phyloP scores from a whole-genome alignment of 2,888 invertebrate genomes.

The Phorcus lineatus region DNA sequence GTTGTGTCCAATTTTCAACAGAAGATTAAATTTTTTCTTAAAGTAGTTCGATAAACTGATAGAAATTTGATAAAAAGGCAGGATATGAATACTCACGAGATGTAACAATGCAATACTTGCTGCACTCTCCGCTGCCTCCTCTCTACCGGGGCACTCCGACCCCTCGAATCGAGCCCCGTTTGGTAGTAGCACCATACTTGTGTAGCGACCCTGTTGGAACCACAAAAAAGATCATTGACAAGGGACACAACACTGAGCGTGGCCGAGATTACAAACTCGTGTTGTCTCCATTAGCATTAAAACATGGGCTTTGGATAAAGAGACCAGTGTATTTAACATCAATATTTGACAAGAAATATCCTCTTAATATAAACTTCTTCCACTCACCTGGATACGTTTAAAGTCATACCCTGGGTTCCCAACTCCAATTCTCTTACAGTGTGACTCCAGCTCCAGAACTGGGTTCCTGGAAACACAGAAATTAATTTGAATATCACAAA shows the following conservation, averaged over 20 bases:
- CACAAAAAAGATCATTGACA: too few relatives aligned
- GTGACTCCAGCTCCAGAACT: slow-evolving; percentile 57
- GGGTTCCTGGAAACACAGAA: slow-evolving; percentile 54
- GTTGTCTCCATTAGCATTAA: too few relatives aligned
- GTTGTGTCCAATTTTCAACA: too few relatives aligned
- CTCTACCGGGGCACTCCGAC: slow-evolving; percentile 75
- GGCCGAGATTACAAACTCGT: too few relatives aligned
- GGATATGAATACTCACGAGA: slow-evolving; percentile 57
- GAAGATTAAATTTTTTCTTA: too few relatives aligned
- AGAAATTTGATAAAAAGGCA: too few relatives aligned
- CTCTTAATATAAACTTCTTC: too few relatives aligned
- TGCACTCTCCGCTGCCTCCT: slow-evolving; percentile 75
- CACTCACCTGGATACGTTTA: slow-evolving; percentile 3
- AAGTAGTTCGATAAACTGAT: too few relatives aligned
- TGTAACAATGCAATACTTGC: slow-evolving; percentile 67
- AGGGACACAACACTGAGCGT: too few relatives aligned
- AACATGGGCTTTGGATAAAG: too few relatives aligned
- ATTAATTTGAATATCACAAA: background rate
- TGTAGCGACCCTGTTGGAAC: slow-evolving; percentile 48
- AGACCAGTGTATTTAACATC: too few relatives aligned
- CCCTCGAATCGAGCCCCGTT: slow-evolving; percentile 77
- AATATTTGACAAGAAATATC: too few relatives aligned
- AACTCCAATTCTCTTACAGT: slow-evolving; percentile 55
- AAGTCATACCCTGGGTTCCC: slow-evolving; percentile 63
- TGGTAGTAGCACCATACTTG: slow-evolving; percentile 77